A percentile compares a stretch with the other conserved stretches of the same genome.
These are phyloP conservation scores for Guaruba guarouba DNA, from an alignment of 2,113 vertebrate species.

Conservation along the genomic window DNA sequence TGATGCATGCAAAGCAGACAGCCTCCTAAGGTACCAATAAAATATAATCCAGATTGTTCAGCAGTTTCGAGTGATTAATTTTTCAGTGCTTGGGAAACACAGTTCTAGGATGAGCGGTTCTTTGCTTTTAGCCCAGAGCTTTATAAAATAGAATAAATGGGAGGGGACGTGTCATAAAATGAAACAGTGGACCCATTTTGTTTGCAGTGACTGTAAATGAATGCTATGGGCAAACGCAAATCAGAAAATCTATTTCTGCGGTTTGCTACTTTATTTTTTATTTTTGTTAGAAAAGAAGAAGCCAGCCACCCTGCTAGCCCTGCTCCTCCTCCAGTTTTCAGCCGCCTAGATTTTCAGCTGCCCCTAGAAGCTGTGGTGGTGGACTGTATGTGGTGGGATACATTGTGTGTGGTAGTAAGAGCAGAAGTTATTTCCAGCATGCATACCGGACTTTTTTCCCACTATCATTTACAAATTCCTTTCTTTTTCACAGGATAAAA, in stretches of 20 bases:
- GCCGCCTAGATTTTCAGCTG: neutral
- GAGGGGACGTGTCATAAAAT: neutral
- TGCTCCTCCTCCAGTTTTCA: neutral
- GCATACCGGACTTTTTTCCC: accelerated
- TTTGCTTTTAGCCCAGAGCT: neutral
- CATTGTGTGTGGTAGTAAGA: neutral
- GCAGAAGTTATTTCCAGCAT: neutral
- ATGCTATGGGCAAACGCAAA: neutral
- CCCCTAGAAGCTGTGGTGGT: neutral
- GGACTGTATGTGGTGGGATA: neutral
- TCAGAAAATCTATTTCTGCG: neutral
- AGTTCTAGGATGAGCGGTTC: neutral
- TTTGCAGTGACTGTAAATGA: neutral
- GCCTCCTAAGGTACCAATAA: neutral
- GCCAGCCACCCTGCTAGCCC: accelerated
- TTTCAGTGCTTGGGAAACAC: neutral
- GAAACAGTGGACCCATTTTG: neutral
- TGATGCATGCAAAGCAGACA: neutral
- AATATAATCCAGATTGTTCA: neutral
- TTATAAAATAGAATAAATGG: neutral
- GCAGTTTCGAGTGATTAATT: neutral
- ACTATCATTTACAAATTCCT: neutral
- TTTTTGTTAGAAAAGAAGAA: neutral
- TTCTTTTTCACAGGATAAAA: slow-evolving; percentile 54
- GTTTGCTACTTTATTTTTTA: neutral